phyloP scores from a whole-genome alignment of 2,888 invertebrate genomes.

The Cecidostiba fungosa region DNA sequence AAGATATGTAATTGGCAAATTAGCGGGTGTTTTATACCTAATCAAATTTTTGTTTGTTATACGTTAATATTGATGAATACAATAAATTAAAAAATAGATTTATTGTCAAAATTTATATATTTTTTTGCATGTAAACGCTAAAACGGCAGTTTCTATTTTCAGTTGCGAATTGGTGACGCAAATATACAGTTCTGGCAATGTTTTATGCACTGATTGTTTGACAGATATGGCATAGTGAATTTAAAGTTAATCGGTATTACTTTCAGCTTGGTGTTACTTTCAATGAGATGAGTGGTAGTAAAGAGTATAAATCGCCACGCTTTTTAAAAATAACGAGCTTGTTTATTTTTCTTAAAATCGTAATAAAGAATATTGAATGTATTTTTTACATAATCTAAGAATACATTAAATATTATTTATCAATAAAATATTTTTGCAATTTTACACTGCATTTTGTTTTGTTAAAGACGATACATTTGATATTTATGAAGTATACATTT shows the following conservation, averaged over 20 bases:
- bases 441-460: too few relatives aligned
- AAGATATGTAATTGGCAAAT: too few relatives aligned
- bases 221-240: slow-evolving; percentile 21
- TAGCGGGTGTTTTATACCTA: neutral
- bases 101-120: neutral
- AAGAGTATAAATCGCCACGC: neutral
- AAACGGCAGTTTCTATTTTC: neutral
- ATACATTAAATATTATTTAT: neutral
- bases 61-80: neutral
- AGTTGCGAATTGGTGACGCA: slow-evolving; percentile 42
- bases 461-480: too few relatives aligned
- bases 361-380: neutral
- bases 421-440: too few relatives aligned
- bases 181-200: neutral
- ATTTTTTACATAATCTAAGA: neutral
- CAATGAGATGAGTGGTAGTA: neutral
- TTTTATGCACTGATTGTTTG: slow-evolving; percentile 36
- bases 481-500: too few relatives aligned
- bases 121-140: neutral
- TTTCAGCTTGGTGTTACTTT: neutral
- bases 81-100: neutral
- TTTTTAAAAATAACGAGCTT: neutral
- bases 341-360: neutral
- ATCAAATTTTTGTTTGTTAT: neutral
- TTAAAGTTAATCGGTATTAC: neutral